phyloP scores from a whole-genome alignment of 2,797 vertebrate species.

The Hephaestus fuliginosus region DNA sequence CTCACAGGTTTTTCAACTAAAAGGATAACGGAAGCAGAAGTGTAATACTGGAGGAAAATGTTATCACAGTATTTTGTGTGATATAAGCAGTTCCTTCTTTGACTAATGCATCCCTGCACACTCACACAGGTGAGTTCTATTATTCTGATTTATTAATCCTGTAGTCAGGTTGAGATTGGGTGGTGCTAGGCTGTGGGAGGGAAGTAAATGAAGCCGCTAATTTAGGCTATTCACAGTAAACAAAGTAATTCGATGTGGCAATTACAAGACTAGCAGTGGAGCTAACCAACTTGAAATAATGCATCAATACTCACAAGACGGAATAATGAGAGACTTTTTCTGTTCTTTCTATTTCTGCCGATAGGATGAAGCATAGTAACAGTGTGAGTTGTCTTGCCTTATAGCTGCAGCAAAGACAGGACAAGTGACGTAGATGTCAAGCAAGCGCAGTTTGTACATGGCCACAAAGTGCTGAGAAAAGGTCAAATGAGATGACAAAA shows the following conservation, averaged over 20 bases:
- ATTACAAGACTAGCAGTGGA: background rate
- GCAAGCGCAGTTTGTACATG: background rate
- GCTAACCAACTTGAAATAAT: background rate
- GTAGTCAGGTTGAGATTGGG: background rate
- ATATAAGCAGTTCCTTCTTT: background rate
- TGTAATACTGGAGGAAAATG: background rate
- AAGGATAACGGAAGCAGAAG: background rate
- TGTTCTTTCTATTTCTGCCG: too few relatives aligned
- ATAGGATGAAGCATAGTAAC: too few relatives aligned
- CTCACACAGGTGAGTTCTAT: background rate
- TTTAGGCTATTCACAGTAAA: constrained; percentile 6
- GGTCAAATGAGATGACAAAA: background rate
- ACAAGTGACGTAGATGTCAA: constrained; percentile 8
- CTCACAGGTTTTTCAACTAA: background rate
- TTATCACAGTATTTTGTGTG: constrained; percentile 23
- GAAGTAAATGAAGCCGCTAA: background rate
- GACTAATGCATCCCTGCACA: constrained; percentile 7
- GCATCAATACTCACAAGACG: too few relatives aligned
- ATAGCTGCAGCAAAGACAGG: background rate
- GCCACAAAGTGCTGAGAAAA: background rate
- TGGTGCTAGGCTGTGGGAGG: background rate
- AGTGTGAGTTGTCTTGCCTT: background rate
- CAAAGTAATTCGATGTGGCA: background rate
- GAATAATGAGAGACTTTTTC: too few relatives aligned
- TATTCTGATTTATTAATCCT: background rate